Percentiles rank a stretch among this genome's conserved stretches.
phyloP scores from a whole-genome alignment of 1,140 invertebrate species.

The Tetraneura akinire region DNA sequence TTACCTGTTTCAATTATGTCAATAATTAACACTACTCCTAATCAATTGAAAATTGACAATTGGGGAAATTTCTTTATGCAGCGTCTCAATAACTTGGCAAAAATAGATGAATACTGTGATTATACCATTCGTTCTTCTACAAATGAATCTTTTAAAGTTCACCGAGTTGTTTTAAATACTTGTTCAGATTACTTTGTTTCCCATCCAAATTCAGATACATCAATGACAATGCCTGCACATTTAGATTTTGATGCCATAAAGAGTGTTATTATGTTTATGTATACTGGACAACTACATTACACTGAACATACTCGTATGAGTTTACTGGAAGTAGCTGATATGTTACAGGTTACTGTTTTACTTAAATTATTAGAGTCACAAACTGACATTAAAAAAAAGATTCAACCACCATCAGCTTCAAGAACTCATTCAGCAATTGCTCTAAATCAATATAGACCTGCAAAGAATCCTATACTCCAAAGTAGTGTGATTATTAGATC shows the following conservation, averaged over 20 bases:
- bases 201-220: constrained; percentile 17
- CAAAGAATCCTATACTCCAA: constrained; percentile 24
- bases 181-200: constrained; percentile 49
- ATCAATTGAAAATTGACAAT: constrained; percentile 43
- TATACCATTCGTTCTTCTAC: constrained; percentile 34
- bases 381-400: neutral
- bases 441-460: constrained; percentile 38
- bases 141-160: constrained; percentile 44
- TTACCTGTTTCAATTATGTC: neutral
- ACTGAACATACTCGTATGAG: neutral
- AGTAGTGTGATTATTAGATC: neutral
- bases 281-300: constrained; percentile 38
- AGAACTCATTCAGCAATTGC: constrained; percentile 42
- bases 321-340: constrained; percentile 41
- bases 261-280: constrained; percentile 47
- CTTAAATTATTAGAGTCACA: constrained; percentile 32
- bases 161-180: constrained; percentile 36
- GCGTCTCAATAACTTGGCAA: constrained; percentile 39
- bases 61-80: constrained; percentile 48
- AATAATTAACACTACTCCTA: neutral
- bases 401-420: neutral
- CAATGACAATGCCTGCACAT: constrained; percentile 42
- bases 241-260: constrained; percentile 27
- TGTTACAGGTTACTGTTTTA: constrained; percentile 40
- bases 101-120: constrained; percentile 40